These are phyloP conservation scores for Rhodinocichla rosea DNA, from an alignment of 2,113 vertebrate genomes.

Conservation along the genomic window DNA sequence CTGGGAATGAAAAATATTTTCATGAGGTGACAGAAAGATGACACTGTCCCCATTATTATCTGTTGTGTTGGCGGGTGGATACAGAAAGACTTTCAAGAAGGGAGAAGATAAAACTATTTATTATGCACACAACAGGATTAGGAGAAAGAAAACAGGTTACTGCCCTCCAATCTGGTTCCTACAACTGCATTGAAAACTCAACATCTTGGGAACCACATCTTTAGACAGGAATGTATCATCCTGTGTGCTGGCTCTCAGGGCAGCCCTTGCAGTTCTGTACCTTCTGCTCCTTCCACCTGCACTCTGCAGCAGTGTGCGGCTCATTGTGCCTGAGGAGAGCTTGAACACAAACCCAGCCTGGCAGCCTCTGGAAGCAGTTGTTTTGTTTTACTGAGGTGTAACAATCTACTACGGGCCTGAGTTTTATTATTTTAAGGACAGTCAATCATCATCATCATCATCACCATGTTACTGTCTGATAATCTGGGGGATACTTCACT, in stretches of 20 bases:
- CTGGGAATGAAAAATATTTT: background rate
- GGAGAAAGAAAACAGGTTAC: background rate
- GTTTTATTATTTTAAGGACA: background rate
- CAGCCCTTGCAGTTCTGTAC: background rate
- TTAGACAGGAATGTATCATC: background rate
- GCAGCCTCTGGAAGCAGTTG: background rate
- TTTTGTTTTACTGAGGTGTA: background rate
- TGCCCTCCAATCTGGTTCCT: background rate
- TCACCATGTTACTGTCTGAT: background rate
- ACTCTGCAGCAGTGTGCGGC: background rate
- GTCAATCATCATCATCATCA: background rate
- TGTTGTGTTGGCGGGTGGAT: background rate
- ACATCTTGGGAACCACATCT: background rate
- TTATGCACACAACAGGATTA: background rate
- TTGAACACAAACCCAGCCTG: background rate
- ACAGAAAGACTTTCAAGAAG: background rate
- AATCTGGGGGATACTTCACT: background rate
- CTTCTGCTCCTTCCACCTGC: background rate
- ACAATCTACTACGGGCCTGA: background rate
- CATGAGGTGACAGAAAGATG: background rate
- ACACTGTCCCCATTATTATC: background rate
- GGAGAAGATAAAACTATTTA: background rate
- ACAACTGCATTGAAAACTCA: background rate
- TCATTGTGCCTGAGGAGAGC: background rate
- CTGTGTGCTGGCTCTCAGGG: background rate